Evolutionary conservation across 2,888 invertebrate species (phyloP), one percentile per base, ranked within the genome.

Genomic region (Ctena decussata): DNA sequence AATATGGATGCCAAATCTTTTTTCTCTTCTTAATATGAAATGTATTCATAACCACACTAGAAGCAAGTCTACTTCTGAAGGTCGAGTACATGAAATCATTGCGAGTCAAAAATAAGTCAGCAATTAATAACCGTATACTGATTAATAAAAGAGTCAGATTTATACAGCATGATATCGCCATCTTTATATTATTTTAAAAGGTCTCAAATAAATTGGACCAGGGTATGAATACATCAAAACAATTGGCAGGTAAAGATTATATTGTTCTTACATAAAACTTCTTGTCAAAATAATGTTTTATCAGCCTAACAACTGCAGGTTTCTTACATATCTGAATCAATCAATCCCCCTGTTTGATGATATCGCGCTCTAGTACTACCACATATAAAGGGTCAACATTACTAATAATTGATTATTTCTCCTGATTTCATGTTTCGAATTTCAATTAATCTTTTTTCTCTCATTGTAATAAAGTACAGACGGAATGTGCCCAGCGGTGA

Each of bases 371-470:
- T 35, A n/a, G 35, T 65, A 35, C 53, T 65, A 65, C 65, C 65
- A 65, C 65, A 65, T 65, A 35, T 65, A 35, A 65, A 65, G 65
- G 65, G 65, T 65, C 65, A 65, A 35, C 35, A 65, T 65, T 57
- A 57, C 24, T 57, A 57, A 24, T 27, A 57, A 57, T 27, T 57
- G 65, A 65, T 65, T 35, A 65, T 65, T 65, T 65, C 35, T 21
- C 3, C 65, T 21, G 35, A 65, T 35, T 65, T 65, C 65, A 35
- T 21, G 35, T 65, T 65, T 65, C 15, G 35, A 65, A 65, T 65
- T 65, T 65, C 65, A 65, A 65, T 65, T 65, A 65, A 35, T 65
- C 30, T 65, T 65, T 32, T 65, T 65, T 65, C 65, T 65, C 18
- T 18, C 18, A 65, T 65, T 65, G 65, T 65, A 35, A 65, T 65